Percentiles rank a stretch among this genome's conserved stretches.
These are phyloP conservation scores for Brachymystax lenok DNA, from an alignment of 2,797 vertebrate species.

Conservation along the genomic window DNA sequence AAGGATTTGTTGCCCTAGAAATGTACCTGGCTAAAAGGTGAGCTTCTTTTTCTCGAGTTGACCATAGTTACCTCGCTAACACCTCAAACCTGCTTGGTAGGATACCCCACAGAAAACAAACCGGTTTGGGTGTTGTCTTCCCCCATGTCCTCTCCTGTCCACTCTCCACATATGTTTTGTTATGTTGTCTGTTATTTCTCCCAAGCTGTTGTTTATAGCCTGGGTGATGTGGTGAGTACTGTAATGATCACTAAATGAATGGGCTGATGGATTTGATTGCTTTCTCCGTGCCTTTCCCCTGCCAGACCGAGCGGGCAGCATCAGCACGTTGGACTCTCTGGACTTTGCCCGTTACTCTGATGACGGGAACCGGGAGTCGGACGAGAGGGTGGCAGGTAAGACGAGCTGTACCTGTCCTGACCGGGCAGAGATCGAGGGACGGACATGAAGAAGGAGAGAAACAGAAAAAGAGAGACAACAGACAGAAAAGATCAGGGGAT, in stretches of 20 bases:
- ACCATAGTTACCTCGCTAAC: no score
- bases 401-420: neutral
- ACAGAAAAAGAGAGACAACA: neutral
- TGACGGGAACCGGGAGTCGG: constrained; percentile 95
- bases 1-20: no score
- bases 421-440: neutral
- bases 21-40: no score
- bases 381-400: constrained; percentile 95
- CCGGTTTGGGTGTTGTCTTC: neutral
- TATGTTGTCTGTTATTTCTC: neutral
- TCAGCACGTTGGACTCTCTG: constrained; percentile 98
- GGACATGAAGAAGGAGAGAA: constrained; percentile 2
- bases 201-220: no score
- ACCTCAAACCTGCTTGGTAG: no score
- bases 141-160: neutral
- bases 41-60: no score
- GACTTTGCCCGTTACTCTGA: constrained; percentile 99
- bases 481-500: neutral
- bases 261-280: neutral
- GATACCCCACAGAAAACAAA: neutral
- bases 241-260: neutral
- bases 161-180: neutral
- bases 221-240: no score
- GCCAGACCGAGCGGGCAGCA: constrained; percentile 94
- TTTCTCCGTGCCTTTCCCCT: constrained; percentile 18